Percentiles rank a stretch among this genome's conserved stretches.
Conservation (phyloP, 2,113 vertebrate genomes). For the Tretioscincus oriximinensis region DNA sequence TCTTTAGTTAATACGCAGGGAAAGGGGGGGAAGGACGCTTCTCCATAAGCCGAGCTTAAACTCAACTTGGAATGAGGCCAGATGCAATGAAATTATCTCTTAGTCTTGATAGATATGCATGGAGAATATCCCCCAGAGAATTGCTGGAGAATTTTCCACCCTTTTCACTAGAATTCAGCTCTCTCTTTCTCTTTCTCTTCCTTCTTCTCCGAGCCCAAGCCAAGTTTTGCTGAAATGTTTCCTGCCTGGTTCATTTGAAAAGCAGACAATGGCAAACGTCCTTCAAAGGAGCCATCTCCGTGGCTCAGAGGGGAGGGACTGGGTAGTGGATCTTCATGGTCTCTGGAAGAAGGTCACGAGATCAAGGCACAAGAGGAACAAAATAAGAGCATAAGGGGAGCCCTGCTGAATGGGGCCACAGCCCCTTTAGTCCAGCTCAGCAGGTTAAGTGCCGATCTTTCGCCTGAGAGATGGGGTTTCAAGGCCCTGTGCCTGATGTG, state of each 20-base stretch:
- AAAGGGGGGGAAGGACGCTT: slow-evolving; percentile 82
- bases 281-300: not conserved
- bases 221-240: slow-evolving; percentile 63
- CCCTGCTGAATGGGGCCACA: too few relatives aligned
- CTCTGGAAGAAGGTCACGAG: too few relatives aligned
- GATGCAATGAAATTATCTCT: slow-evolving; percentile 77
- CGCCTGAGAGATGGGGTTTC: too few relatives aligned
- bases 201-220: slow-evolving; percentile 72
- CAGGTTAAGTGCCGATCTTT: too few relatives aligned
- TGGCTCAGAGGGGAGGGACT: too few relatives aligned
- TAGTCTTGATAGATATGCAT: slow-evolving; percentile 78
- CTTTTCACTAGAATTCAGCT: slow-evolving; percentile 77
- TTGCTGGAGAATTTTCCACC: slow-evolving; percentile 71
- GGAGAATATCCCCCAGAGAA: slow-evolving; percentile 72
- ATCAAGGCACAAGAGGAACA: too few relatives aligned
- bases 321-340: too few relatives aligned
- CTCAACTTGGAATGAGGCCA: slow-evolving; percentile 77
- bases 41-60: slow-evolving; percentile 84
- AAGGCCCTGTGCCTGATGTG: too few relatives aligned
- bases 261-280: slow-evolving; percentile 59
- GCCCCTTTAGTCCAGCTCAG: too few relatives aligned
- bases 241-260: slow-evolving; percentile 60
- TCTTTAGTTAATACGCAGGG: slow-evolving; percentile 73
- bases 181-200: not conserved
- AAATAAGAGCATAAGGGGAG: too few relatives aligned